phyloP scores from a whole-genome alignment of 2,113 vertebrate genomes.

The Psophia crepitans region DNA sequence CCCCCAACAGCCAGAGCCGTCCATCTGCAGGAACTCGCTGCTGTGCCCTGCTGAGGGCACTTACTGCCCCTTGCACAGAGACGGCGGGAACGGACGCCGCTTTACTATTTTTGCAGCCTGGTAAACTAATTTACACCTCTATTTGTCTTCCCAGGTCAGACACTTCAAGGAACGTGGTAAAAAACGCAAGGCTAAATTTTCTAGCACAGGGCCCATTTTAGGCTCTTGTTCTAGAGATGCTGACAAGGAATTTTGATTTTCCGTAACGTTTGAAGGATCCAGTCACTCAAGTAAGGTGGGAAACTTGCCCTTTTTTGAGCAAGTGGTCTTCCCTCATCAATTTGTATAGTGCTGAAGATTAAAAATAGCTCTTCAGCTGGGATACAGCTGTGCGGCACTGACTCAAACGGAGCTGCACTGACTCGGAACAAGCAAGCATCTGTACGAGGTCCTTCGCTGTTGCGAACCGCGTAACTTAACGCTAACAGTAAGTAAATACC shows the following conservation, averaged over 20 bases:
- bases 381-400: slow-evolving; percentile 5
- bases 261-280: not conserved
- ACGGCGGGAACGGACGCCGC: not conserved
- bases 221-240: not conserved
- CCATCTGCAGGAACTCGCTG: not conserved
- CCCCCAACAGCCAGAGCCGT: not conserved
- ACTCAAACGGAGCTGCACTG: not conserved
- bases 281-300: not conserved
- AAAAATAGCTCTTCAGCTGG: slow-evolving; percentile 56
- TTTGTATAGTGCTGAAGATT: not conserved
- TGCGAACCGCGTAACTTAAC: not conserved
- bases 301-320: slow-evolving; percentile 16
- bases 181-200: not conserved
- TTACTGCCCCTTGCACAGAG: not conserved
- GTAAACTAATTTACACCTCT: not conserved
- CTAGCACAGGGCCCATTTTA: not conserved
- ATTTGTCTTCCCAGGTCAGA: not conserved
- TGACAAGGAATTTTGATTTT: slow-evolving; percentile 6
- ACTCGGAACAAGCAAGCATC: not conserved
- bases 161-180: not conserved
- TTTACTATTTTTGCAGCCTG: not conserved
- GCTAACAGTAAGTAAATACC: not conserved
- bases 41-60: not conserved
- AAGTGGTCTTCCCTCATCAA: slow-evolving; percentile 52
- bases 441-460: not conserved